Base-by-base conservation (phyloP, 1,140 invertebrate genomes). In the Medauroidea extradentata region DNA sequence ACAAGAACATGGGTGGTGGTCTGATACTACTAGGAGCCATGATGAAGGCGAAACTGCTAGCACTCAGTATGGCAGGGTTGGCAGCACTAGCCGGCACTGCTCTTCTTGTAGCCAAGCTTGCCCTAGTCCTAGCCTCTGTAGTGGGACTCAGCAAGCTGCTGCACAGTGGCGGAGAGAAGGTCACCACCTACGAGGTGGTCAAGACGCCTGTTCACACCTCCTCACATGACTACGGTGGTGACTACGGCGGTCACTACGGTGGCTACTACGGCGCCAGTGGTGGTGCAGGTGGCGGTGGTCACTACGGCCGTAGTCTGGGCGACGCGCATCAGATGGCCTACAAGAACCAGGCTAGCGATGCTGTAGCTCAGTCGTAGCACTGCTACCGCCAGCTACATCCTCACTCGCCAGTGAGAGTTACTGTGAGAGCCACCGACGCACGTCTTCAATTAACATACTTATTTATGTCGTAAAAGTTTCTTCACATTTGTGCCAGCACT, bases 171-270 rank as follows among this genome's bases (percentile, higher is more conserved):
- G 79, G 79, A n/a, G 79, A 83, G 50, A 88, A 89, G 68, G 90
- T 89, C 71, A 90, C 88, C 2, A 90, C 89, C 13, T 88, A 90
- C 66, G 89, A 91, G 74, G 90, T 91, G 68, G 85, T 91, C n/a
- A 91, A 91, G 71, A 85, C 89, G 74, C 89, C 89, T 4, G 29
- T 34, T 4, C 29, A 34, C 29, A 11, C 11, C 5, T 7, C 5
- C 29, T n/a, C n/a, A n/a, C n/a, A n/a, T n/a, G 29, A 11, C 48
- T 5, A 16, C 21, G 48, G 48, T 0, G 3, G 14, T 18, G 48
- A 27, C 19, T 23, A 27, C 48, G 53, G 53, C 5, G 53, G 53
- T 4, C 43, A 43, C 19, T 42, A 27, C 27, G 23, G 44, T 23
- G 55, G 55, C 9, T 58, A 51, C 41, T 41, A 52, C 19, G 24